A percentile compares a stretch with the other conserved stretches of the same genome.
These are phyloP conservation scores for Ypsolopha scabrella DNA, from an alignment of 2,888 invertebrate species.

Conservation along the genomic window DNA sequence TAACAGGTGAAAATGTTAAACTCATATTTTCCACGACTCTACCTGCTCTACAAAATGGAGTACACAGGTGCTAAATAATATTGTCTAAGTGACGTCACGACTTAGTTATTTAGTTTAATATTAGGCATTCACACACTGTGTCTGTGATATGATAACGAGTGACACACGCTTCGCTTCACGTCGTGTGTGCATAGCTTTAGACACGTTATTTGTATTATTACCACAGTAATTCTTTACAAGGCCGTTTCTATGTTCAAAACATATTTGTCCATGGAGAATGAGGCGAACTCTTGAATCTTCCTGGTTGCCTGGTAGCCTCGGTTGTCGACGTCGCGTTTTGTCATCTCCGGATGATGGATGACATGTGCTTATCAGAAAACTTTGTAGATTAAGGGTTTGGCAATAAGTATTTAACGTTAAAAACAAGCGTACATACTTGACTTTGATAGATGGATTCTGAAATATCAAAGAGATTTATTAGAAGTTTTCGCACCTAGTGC, in stretches of 20 bases:
- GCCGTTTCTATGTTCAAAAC: neutral
- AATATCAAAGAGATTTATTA: neutral
- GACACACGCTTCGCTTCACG: slow-evolving; percentile 6
- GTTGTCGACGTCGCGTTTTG: neutral
- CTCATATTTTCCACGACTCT: too few species aligned
- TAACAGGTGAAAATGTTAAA: too few species aligned
- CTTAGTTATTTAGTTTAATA: too few species aligned
- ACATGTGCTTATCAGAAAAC: neutral
- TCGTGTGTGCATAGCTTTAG: neutral
- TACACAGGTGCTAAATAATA: too few species aligned
- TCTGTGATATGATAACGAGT: slow-evolving; percentile 6
- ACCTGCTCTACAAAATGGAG: too few species aligned
- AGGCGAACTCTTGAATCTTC: neutral
- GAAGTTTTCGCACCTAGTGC: slow-evolving; percentile 5
- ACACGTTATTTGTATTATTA: neutral
- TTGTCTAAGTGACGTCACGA: too few species aligned
- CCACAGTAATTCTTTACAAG: neutral
- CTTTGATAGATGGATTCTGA: neutral
- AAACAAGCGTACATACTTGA: neutral
- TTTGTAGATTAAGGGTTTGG: neutral
- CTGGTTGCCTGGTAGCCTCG: neutral
- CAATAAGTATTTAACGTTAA: neutral
- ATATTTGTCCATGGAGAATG: neutral
- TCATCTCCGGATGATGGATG: neutral
- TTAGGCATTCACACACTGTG: too few species aligned